Base-by-base conservation (phyloP, 2,113 vertebrate species). In the Erinaceus europaeus region DNA sequence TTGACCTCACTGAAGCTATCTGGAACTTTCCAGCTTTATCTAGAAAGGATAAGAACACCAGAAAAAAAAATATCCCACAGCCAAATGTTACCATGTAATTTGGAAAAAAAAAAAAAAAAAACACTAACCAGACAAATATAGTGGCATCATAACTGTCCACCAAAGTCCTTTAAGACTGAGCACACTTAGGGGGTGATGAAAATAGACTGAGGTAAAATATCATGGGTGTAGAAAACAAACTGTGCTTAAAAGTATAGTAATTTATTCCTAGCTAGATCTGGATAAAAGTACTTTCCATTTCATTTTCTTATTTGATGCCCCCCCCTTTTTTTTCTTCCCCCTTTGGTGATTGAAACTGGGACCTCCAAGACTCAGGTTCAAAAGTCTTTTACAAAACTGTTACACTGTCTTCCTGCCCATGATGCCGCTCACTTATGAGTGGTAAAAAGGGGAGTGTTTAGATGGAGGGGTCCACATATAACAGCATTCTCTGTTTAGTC, bases 1-100 rank as follows among this genome's bases (percentile, higher is more conserved):
- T 88, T 94, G 89, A 92, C 82, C 86, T 81, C 80, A 69, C 71
- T 91, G 77, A 94, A 91, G 73, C 72, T 83, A 87, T 86, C 62
- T 83, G 80, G 32, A 21, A 55, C 59, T 69, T n/a, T 23, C 92
- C 67, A 44, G 40, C 68, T 73, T 87, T 52, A 72, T 75, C 81
- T 38, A 53, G 18, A 20, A n/a, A n/a, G 38, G 34, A 18, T 40
- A 44, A 80, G 14, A 62, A 3, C 52, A 25, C 46, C 21, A 36
- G 25, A 15, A 14, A 42, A 13, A 44, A 21, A 64, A 74, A 38
- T 69, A 12, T 46, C 53, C 85, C 42, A 55, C 62, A 74, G 80
- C 10, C 81, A 64, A 27, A 68, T 0, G 8, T 25, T 55, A n/a
- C 27, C 44, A 4, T 29, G 42, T 64, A 91, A 89, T 64, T 48